A percentile compares a stretch with the other conserved stretches of the same genome.
Evolutionary conservation across 2,888 invertebrate genomes (phyloP).

Genomic region (Ectobius pallidus): DNA sequence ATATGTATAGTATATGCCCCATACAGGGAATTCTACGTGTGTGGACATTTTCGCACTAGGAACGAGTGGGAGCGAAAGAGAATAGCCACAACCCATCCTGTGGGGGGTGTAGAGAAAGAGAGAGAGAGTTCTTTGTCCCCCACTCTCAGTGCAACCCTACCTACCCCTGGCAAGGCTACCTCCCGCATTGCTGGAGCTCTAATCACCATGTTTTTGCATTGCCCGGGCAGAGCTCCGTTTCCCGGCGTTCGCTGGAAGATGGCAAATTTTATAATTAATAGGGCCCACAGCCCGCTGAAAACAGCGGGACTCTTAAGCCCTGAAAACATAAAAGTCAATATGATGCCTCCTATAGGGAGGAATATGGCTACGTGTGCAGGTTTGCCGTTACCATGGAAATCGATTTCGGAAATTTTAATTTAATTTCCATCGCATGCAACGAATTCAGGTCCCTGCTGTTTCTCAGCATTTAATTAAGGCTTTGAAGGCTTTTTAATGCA

Average conservation of each 20-base stretch:
- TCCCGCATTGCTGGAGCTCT: constrained; percentile 22
- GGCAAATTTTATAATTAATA: too few species aligned
- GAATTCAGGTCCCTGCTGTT: not conserved
- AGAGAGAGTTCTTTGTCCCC: constrained; percentile 10
- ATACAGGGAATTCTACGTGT: not conserved
- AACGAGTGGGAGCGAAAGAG: not conserved
- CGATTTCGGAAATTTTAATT: too few species aligned
- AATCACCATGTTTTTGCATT: constrained; percentile 37
- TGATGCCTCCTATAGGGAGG: too few species aligned
- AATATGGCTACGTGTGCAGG: too few species aligned
- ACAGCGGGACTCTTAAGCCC: too few species aligned
- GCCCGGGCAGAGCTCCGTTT: constrained; percentile 2
- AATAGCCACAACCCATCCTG: constrained; percentile 16
- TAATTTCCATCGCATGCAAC: too few species aligned
- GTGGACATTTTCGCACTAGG: constrained; percentile 6
- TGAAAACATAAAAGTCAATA: too few species aligned
- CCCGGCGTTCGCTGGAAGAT: too few species aligned
- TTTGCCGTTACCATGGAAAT: too few species aligned
- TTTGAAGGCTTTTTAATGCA: too few species aligned
- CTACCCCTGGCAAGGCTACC: constrained; percentile 20
- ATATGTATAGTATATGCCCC: not conserved
- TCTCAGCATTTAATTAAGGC: too few species aligned
- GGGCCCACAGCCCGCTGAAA: too few species aligned
- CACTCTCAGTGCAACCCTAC: constrained; percentile 7
- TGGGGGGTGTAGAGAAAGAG: not conserved